Evolutionary conservation across 2,888 invertebrate genomes (phyloP), one percentile per base, ranked within the genome.

Genomic region (Agrotis exclamationis): DNA sequence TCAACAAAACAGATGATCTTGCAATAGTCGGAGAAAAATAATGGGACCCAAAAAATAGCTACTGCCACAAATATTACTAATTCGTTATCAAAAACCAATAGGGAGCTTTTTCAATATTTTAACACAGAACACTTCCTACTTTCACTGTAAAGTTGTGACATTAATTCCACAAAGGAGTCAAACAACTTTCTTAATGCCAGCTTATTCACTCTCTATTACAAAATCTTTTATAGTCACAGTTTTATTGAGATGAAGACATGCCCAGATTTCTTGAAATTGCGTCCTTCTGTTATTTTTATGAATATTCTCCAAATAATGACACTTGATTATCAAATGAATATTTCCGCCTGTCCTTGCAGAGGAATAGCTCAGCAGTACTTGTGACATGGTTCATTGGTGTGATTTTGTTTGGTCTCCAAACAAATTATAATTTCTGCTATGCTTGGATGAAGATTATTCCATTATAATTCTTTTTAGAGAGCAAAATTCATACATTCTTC

Each of bases 71-170:
- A 6, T 18, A 47, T 39, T 5, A 2, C 7, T 0, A 0, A 16
- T n/a, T n/a, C n/a, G n/a, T n/a, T 47, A 24, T 13, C n/a, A 44
- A 57, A 62, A 44, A 47, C 18, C 0, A 22, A n/a, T 22, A 13
- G 22, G 53, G 24, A 13, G 0, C 16, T 58, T 69, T 39, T 57
- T 53, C 2, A 51, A 47, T 39, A 13, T 45, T 50, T 16, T 13
- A 51, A 16, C 28, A 68, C 28, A n/a, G 53, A 65, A 20, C 24
- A 68, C 60, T 80, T 86, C 84, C 86, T 85, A 75, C 90, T 91
- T 91, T 90, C 91, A 87, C 90, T 88, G 47, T 84, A 53, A 18
- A 67, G 63, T 53, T 84, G 79, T 82, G 79, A 73, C 86, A 85
- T 82, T 74, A 79, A 80, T 81, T 80, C 76, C 58, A 73, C 67